These are phyloP conservation scores for Germaria angustata DNA, from an alignment of 2,888 invertebrate species.

Conservation along the genomic window DNA sequence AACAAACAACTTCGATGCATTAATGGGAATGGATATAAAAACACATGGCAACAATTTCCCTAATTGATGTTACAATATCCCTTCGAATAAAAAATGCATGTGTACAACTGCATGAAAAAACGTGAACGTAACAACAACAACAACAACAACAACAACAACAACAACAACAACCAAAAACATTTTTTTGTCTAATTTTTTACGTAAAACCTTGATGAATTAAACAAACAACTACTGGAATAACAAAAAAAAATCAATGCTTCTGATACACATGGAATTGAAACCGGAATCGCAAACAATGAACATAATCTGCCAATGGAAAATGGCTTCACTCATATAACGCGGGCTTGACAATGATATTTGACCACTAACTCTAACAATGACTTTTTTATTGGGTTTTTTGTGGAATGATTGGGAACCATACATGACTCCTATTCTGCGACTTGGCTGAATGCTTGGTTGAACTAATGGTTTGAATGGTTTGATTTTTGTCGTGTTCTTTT, in stretches of 20 bases:
- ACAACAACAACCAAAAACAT: slow-evolving; percentile 42
- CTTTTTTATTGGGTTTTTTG: slow-evolving; percentile 27
- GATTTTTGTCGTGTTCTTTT: slow-evolving; percentile 1
- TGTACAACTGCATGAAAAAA: slow-evolving; percentile 20
- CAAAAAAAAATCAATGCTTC: slow-evolving; percentile 49
- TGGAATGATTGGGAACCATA: slow-evolving; percentile 37
- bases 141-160: slow-evolving; percentile 45
- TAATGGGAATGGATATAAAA: slow-evolving; percentile 68
- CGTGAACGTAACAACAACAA: slow-evolving; percentile 43
- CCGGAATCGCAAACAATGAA: slow-evolving; percentile 15
- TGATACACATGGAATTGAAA: slow-evolving; percentile 53
- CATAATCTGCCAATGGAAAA: slow-evolving; percentile 71
- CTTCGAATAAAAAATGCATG: slow-evolving; percentile 67
- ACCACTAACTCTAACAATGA: slow-evolving; percentile 71
- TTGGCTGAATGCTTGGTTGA: slow-evolving; percentile 50
- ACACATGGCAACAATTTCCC: slow-evolving; percentile 69
- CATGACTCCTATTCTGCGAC: slow-evolving; percentile 33
- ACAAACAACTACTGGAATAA: slow-evolving; percentile 58
- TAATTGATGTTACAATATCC: slow-evolving; percentile 77
- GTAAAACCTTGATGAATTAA: slow-evolving; percentile 44
- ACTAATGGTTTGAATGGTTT: slow-evolving; percentile 51
- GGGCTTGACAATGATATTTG: slow-evolving; percentile 73
- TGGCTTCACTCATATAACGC: slow-evolving; percentile 76
- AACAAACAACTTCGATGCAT: slow-evolving; percentile 55
- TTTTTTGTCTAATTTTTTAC: slow-evolving; percentile 15